Evolutionary conservation across 2,888 invertebrate species (phyloP), one percentile per base, ranked within the genome.

Genomic region (Polymixis lichenea): DNA sequence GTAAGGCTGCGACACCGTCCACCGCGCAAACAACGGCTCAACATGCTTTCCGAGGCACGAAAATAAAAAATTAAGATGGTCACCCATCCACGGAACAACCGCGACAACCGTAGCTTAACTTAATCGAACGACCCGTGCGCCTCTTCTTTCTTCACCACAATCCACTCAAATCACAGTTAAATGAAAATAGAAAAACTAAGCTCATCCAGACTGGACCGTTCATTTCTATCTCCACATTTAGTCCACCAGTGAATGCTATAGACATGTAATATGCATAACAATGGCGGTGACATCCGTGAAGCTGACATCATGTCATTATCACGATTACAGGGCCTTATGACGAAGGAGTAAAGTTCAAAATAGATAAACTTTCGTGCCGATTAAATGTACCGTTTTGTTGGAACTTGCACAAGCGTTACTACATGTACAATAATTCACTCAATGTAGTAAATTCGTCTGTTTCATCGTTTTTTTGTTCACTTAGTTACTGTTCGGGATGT

Each of bases 201-300:
- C 80, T 56, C 73, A 79, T 88, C 87, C 62, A 80, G 81, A 32
- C 19, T 82, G 73, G 38, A 70, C 22, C 32, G 53, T 64, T 69
- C 4, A 55, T 58, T 79, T 86, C 72, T 75, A 53, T 75, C 51
- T 87, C 86, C 64, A 43, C 17, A 86, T 81, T 49, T 62, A 73
- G 72, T 74, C 60, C 78, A 78, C 77, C 55, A 80, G 73, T 85
- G 78, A 85, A 83, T 82, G 79, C 83, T 82, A 84, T 84, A 82
- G 85, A 83, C 87, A 83, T 88, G 84, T 88, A 87, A 87, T 88
- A 89, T 89, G 84, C 87, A 88, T 89, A 79, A 88, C 86, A 88
- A 89, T 88, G 77, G 77, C 77, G 80, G 79, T 82, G 73, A 82
- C 84, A 81, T 80, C 83, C 80, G 80, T 80, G 83, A 75, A 77